Evolutionary conservation across 92 coral and sea anemone genomes (phyloP).

Genomic region (Micromussa lordhowensis): DNA sequence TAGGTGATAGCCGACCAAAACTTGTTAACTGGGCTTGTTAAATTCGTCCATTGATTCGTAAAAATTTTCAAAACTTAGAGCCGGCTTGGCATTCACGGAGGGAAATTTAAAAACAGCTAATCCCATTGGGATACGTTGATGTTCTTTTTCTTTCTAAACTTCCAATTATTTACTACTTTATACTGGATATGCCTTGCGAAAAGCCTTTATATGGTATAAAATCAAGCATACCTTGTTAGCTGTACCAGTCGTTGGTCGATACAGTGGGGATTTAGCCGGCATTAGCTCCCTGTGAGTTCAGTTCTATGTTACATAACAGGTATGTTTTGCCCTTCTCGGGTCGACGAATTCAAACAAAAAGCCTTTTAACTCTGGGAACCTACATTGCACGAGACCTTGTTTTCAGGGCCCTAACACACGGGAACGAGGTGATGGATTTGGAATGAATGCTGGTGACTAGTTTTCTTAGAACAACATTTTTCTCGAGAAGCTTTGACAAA

Average conservation of each 20-base stretch:
- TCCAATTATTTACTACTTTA: not conserved
- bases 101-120: not conserved
- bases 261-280: not conserved
- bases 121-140: not conserved
- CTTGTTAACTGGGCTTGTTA: not conserved
- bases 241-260: not conserved
- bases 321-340: not conserved
- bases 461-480: too few relatives aligned
- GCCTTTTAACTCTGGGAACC: not conserved
- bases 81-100: not conserved
- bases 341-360: not conserved
- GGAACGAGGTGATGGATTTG: not conserved
- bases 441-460: not conserved
- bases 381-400: not conserved
- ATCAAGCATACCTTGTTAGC: not conserved
- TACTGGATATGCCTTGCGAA: not conserved
- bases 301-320: not conserved
- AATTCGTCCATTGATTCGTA: not conserved
- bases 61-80: not conserved
- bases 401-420: not conserved
- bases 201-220: not conserved
- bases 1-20: not conserved
- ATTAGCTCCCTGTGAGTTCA: not conserved
- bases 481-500: not conserved
- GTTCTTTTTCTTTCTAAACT: not conserved